Evolutionary conservation across 1,140 invertebrate genomes (phyloP), one percentile per base, ranked within the genome.

Genomic region (Eubasilissa regina): DNA sequence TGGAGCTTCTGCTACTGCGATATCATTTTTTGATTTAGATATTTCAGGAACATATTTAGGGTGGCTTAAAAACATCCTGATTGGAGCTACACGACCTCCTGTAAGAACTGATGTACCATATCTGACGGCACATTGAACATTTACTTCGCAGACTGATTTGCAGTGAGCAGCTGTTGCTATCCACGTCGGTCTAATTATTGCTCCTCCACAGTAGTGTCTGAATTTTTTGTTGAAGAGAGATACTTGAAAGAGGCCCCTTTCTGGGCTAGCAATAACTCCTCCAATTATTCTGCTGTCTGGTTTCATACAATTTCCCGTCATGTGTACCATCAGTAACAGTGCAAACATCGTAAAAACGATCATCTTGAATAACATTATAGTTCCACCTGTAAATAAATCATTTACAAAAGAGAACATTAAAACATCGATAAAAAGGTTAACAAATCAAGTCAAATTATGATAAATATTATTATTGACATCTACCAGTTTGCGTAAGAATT

Each of bases 171-270:
- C 68, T 0, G 68, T 25, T 0, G 19, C 48, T 11, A 53, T 53
- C 68, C 68, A 73, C 21, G 47, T 73, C 1, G 48, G 48, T 21
- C 68, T 21, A 0, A 73, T 73, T 8, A 73, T 73, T n/a, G 68
- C 68, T 21, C 68, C 68, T 6, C 68, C 68, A 13, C 68, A 73
- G 10, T n/a, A 73, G 68, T 73, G 68, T 1, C 47, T 13, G 12
- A 0, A 53, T 11, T 55, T 25, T 21, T 12, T 35, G 15, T 55
- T 73, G 4, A 55, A 73, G 17, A 73, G 6, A 4, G 68, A 73
- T 9, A 73, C 68, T 12, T 73, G 68, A 21, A 35, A 73, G 17
- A 68, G 64, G 44, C n/a, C n/a, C 0, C 15, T 21, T 47, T 68
- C 64, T 17, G 15, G 6, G 6, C n/a, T 15, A 4, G 64, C 43